These are phyloP conservation scores for Chamaea fasciata DNA, from an alignment of 2,113 vertebrate genomes.

Conservation along the genomic window DNA sequence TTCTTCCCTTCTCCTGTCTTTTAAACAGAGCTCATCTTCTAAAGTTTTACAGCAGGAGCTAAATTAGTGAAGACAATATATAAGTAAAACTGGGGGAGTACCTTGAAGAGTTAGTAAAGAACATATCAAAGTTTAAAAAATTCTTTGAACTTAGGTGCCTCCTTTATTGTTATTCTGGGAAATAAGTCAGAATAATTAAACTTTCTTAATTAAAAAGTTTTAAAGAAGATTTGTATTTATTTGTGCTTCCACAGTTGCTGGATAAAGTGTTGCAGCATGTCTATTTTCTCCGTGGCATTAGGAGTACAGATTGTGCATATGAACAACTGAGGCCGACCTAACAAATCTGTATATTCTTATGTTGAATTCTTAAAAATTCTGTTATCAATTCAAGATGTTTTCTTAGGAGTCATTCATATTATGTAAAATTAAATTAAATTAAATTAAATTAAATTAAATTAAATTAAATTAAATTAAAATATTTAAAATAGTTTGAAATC, in stretches of 20 bases:
- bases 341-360: neutral
- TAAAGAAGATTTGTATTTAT: neutral
- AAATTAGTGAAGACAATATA: neutral
- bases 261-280: neutral
- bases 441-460: too few species aligned
- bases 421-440: neutral
- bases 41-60: neutral
- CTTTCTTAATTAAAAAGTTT: neutral
- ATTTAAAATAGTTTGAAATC: neutral
- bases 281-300: neutral
- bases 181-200: neutral
- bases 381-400: neutral
- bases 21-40: neutral
- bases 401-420: neutral
- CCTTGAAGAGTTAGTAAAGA: neutral
- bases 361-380: neutral
- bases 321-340: neutral
- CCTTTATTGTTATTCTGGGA: neutral
- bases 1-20: neutral
- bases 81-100: neutral
- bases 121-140: neutral
- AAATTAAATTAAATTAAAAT: too few species aligned
- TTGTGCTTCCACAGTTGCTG: neutral
- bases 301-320: accelerated
- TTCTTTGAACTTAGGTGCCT: neutral